These are phyloP conservation scores for Prunella strophiata DNA, from an alignment of 2,797 vertebrate genomes.

Conservation along the genomic window DNA sequence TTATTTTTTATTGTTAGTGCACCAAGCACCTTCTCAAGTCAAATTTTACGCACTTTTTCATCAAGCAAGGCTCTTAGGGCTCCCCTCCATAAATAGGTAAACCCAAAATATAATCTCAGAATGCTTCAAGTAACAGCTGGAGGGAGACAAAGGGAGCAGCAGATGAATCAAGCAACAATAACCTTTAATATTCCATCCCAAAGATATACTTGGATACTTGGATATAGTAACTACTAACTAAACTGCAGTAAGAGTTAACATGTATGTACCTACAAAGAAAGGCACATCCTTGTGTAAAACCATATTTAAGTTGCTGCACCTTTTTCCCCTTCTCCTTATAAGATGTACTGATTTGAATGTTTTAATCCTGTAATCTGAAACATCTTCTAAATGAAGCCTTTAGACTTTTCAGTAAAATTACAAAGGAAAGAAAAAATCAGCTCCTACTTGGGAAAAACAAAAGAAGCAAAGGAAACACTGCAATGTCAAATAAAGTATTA, in stretches of 20 bases:
- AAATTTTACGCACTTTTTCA: not conserved
- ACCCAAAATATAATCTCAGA: not conserved
- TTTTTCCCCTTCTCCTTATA: fast-evolving
- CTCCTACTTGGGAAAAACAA: not conserved
- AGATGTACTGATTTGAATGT: not conserved
- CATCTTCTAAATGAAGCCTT: not conserved
- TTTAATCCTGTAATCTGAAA: not conserved
- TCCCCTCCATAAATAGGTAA: not conserved
- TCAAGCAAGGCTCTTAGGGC: not conserved
- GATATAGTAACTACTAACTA: not conserved
- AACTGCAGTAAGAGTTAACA: not conserved
- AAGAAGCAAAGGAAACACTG: not conserved
- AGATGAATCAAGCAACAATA: not conserved
- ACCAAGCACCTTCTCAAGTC: not conserved
- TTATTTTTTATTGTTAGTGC: not conserved
- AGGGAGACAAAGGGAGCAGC: not conserved
- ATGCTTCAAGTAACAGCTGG: not conserved
- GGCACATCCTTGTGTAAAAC: not conserved
- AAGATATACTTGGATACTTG: not conserved
- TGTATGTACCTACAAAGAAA: not conserved
- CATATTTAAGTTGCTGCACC: not conserved
- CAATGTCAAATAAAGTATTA: not conserved
- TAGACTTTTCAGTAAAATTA: not conserved
- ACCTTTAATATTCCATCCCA: not conserved
- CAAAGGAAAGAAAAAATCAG: not conserved